Conservation (phyloP, 1,140 invertebrate species). For the Polypedilum pembai region DNA sequence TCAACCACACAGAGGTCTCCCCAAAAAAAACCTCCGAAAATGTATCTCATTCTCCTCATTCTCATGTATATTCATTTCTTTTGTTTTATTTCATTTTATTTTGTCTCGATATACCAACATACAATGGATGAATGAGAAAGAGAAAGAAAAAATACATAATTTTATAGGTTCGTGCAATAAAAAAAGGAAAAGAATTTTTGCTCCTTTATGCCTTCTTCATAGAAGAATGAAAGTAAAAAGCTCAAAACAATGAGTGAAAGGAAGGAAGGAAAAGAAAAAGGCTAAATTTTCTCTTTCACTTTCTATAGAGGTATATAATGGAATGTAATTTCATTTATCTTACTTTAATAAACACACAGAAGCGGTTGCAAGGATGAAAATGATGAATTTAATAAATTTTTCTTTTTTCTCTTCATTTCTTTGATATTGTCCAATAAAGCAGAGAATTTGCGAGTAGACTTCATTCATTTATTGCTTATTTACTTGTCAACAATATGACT, state of each 20-base stretch:
- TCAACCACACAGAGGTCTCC: neutral
- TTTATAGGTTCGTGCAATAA: neutral
- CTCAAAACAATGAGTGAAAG: neutral
- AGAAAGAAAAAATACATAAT: neutral
- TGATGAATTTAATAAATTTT: neutral
- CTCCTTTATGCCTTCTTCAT: neutral
- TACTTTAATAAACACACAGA: neutral
- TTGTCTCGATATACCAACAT: neutral
- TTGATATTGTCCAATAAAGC: too few relatives aligned
- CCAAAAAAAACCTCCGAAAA: neutral
- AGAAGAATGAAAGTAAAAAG: neutral
- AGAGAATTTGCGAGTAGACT: too few relatives aligned
- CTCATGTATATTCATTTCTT: neutral
- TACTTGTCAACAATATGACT: too few relatives aligned
- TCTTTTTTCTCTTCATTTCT: too few relatives aligned
- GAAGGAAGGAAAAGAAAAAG: conserved; percentile 3
- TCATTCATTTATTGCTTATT: too few relatives aligned
- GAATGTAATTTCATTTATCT: conserved; percentile 8
- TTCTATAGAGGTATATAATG: neutral
- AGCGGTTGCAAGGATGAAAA: neutral
- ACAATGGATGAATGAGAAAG: too few relatives aligned
- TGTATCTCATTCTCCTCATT: neutral
- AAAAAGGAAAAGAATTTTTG: neutral
- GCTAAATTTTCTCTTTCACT: neutral
- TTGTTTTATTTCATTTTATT: neutral